A percentile compares a stretch with the other conserved stretches of the same genome.
Evolutionary conservation across 2,888 invertebrate genomes (phyloP).

Genomic region (Yponomeuta cagnagella): DNA sequence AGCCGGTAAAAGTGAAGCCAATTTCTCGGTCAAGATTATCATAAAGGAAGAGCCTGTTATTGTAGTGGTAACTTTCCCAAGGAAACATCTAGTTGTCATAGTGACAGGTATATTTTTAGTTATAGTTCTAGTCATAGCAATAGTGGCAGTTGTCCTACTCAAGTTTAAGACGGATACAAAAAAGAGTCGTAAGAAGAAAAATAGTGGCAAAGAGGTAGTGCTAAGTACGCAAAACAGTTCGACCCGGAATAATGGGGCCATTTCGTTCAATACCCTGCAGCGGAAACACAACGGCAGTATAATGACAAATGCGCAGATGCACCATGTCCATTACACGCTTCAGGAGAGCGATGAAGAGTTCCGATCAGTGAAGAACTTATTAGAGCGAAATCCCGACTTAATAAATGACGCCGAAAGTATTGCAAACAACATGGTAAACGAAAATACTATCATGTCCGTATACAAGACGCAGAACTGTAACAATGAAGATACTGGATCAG

Average conservation of each 20-base stretch:
- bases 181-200: conserved; percentile 73
- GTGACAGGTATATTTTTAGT: conserved; percentile 80
- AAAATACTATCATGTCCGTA: conserved; percentile 61
- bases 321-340: conserved; percentile 72
- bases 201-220: conserved; percentile 78
- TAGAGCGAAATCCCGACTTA: conserved; percentile 86
- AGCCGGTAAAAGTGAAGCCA: conserved; percentile 86
- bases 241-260: conserved; percentile 22
- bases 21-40: conserved; percentile 86
- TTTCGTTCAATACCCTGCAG: conserved; percentile 57
- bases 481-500: conserved; percentile 60
- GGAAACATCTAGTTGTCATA: conserved; percentile 82
- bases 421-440: conserved; percentile 66
- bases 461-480: conserved; percentile 58
- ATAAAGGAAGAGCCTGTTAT: conserved; percentile 83
- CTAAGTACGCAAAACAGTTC: conserved; percentile 73
- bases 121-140: conserved; percentile 78
- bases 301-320: conserved; percentile 73
- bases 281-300: conserved; percentile 72
- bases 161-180: conserved; percentile 70
- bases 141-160: conserved; percentile 79
- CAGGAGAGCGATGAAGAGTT: conserved; percentile 70
- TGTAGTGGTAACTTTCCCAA: conserved; percentile 80
- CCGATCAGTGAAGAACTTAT: conserved; percentile 69
- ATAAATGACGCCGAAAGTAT: conserved; percentile 84